Percentiles rank a stretch among this genome's conserved stretches.
These are phyloP conservation scores for Steinernema khuongi DNA, from an alignment of 1,140 invertebrate genomes.

Conservation along the genomic window DNA sequence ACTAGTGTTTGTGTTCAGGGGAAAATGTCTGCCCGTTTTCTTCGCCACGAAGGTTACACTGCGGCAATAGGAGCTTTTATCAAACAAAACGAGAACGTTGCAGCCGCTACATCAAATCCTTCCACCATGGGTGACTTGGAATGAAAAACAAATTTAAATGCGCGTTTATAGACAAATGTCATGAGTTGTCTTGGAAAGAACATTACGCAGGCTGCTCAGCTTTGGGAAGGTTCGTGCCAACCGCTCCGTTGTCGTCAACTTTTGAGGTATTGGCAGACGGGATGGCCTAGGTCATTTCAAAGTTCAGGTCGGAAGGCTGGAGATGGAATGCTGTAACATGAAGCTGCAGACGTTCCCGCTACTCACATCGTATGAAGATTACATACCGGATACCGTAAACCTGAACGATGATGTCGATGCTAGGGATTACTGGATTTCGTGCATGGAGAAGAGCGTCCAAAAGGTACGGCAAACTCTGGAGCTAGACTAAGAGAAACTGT, in stretches of 20 bases:
- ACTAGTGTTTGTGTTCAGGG: conserved; percentile 59
- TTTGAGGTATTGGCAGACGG: conserved; percentile 39
- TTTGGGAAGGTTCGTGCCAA: conserved; percentile 64
- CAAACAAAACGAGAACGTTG: conserved; percentile 19
- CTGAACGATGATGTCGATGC: conserved; percentile 77
- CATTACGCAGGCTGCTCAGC: conserved; percentile 73
- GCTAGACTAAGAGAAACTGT: background rate
- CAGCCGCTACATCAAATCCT: background rate
- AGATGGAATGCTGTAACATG: conserved; percentile 39
- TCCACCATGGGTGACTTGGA: background rate
- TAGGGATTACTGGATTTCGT: conserved; percentile 83
- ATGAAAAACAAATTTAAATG: background rate
- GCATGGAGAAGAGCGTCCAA: conserved; percentile 72
- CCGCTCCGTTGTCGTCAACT: conserved; percentile 39
- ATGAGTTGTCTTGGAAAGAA: conserved; percentile 67
- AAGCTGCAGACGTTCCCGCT: conserved; percentile 63
- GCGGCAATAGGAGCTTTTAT: conserved; percentile 74
- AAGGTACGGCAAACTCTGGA: conserved; percentile 53
- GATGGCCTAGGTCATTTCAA: background rate
- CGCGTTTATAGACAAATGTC: background rate
- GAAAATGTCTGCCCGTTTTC: conserved; percentile 69
- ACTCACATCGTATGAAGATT: conserved; percentile 66
- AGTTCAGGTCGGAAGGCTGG: conserved; percentile 29
- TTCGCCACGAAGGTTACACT: conserved; percentile 73
- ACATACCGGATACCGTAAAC: conserved; percentile 82